phyloP scores from a whole-genome alignment of 1,140 invertebrate species.

The Leptinotarsa undecemlineata region DNA sequence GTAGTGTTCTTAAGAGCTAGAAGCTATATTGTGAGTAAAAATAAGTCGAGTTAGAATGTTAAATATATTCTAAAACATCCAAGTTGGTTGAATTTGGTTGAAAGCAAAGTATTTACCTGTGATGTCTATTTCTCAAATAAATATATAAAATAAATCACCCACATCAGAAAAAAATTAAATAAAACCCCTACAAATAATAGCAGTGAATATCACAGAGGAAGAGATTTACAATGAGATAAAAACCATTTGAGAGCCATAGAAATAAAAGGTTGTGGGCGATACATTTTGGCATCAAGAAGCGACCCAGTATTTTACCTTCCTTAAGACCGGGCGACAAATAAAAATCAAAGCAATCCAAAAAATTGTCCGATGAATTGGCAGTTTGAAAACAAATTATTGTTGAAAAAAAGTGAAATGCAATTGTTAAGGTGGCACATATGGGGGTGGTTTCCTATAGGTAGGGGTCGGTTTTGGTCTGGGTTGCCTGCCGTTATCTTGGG shows the following conservation, averaged over 20 bases:
- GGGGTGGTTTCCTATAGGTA: constrained; percentile 86
- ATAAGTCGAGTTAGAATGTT: not conserved
- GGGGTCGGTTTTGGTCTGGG: constrained; percentile 80
- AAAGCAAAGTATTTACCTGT: not conserved
- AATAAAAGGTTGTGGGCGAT: constrained; percentile 22
- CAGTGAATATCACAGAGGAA: constrained; percentile 30
- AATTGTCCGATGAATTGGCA: constrained; percentile 25
- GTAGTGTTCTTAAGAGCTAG: not conserved
- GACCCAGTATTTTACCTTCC: not conserved
- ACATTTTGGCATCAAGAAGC: constrained; percentile 27
- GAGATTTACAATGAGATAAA: constrained; percentile 2
- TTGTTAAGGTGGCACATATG: constrained; percentile 88
- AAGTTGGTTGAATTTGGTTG: not conserved
- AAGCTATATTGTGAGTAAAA: constrained; percentile 16
- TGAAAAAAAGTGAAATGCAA: constrained; percentile 51
- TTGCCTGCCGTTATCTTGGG: constrained; percentile 62
- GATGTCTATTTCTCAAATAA: constrained; percentile 4
- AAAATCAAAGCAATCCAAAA: not conserved
- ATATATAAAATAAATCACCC: constrained; percentile 13
- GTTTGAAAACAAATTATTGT: constrained; percentile 39
- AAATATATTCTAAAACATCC: not conserved
- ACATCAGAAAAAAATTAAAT: constrained; percentile 19
- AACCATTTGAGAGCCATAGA: constrained; percentile 8
- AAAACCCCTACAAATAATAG: constrained; percentile 24
- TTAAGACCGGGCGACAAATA: not conserved